These are phyloP conservation scores for Tragelaphus oryx DNA, from an alignment of 2,797 vertebrate species.

Conservation along the genomic window DNA sequence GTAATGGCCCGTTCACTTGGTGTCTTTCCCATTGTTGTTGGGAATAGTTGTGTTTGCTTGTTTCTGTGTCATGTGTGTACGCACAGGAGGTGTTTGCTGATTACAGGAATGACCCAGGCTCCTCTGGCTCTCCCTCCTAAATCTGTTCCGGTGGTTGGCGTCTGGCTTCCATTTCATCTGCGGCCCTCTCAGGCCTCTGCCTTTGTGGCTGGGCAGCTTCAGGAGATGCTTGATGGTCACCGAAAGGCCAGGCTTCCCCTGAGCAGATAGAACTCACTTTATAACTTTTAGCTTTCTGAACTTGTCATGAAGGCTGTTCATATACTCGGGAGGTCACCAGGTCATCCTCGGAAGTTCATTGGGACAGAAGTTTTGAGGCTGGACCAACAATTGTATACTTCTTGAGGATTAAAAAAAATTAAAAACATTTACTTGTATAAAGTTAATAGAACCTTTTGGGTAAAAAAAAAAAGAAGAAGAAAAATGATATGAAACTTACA, in stretches of 20 bases:
- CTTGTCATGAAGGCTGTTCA: neutral
- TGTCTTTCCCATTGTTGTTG: neutral
- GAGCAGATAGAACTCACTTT: neutral
- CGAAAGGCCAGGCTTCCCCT: neutral
- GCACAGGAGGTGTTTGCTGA: neutral
- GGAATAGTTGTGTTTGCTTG: neutral
- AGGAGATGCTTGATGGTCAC: neutral
- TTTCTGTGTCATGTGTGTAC: neutral
- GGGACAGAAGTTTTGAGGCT: neutral
- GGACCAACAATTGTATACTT: neutral
- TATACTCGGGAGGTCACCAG: no score
- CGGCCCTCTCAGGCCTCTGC: neutral
- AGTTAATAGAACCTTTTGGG: neutral
- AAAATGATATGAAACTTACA: neutral
- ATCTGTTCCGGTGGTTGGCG: neutral
- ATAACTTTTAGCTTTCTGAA: neutral
- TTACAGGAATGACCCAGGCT: rapidly evolving
- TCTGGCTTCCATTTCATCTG: neutral
- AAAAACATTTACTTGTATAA: neutral
- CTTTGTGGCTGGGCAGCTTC: neutral
- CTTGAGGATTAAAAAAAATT: neutral
- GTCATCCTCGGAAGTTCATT: neutral
- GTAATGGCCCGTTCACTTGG: neutral
- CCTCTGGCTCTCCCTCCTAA: neutral
- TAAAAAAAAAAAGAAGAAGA: neutral